Evolutionary conservation across 2,888 invertebrate genomes (phyloP), one percentile per base, ranked within the genome.

Genomic region (Caenorhabditis wallacei): DNA sequence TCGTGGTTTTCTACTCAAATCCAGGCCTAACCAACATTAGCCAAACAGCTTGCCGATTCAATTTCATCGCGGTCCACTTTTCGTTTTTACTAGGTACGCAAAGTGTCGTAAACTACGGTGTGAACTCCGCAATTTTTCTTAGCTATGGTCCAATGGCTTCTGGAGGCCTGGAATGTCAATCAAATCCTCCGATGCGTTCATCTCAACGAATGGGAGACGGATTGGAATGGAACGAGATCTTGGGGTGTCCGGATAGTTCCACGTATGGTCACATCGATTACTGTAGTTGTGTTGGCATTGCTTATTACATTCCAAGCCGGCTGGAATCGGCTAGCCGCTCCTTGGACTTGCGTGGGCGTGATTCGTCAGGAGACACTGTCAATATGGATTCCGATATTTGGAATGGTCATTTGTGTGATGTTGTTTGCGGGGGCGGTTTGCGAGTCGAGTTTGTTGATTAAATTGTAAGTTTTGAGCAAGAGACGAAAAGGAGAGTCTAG

Each of bases 101-200:
- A 5, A 4, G n/a, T 18, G n/a, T 8, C 4, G 0, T 2, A 48
- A 40, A 8, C 40, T 11, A 5, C 11, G 10, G 37, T 16, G 26
- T 10, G 2, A 13, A 2, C 11, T 10, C 43, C 5, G 43, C 8
- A 5, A 8, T 46, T 10, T 8, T 1, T 8, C 16, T 13, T 59
- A 74, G 74, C 46, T 8, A 74, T 74, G 74, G 48, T 66, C 0
- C 74, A 74, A 46, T 74, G 64, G 64, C 37, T 74, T 8, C 64
- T 64, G 13, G 74, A 74, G n/a, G 74, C 54, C 1, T 74, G 64
- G 64, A 74, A 74, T 26, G 74, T 74, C 30, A 74, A 74, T 13
- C 74, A 74, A 64, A 54, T 74, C 30, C 35, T 74, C 35, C 54
- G 74, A 13, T 64, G 74, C 40, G 64, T 74, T 11, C 64, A 74